A percentile compares a stretch with the other conserved stretches of the same genome.
Evolutionary conservation across 2,888 invertebrate genomes (phyloP).

Genomic region (Lasioglossum marginatum): DNA sequence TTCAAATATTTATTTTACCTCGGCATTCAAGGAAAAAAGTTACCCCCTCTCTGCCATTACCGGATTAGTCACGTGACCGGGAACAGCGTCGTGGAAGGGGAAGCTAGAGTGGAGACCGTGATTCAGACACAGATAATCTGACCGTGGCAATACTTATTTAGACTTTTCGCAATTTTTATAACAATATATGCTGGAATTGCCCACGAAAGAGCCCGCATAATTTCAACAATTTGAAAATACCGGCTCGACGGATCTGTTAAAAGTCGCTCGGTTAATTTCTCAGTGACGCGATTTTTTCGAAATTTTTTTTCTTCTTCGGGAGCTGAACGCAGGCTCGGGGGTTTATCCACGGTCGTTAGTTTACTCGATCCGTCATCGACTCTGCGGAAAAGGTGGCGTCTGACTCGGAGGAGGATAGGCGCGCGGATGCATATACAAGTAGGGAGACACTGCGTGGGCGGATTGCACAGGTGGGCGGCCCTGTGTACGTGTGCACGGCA

Average conservation of each 20-base stretch:
- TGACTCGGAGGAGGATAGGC: conserved; percentile 20
- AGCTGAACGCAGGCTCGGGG: background rate
- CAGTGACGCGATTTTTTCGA: background rate
- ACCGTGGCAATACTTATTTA: too few relatives aligned
- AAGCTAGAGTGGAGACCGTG: too few relatives aligned
- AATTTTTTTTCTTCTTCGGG: background rate
- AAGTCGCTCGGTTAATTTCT: background rate
- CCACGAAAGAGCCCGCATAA: too few relatives aligned
- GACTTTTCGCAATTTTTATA: too few relatives aligned
- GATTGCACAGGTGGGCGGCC: conserved; percentile 41
- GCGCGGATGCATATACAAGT: conserved; percentile 32
- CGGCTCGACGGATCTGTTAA: background rate
- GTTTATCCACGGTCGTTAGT: conserved; percentile 48
- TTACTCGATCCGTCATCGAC: conserved; percentile 74
- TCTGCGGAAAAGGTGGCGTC: conserved; percentile 28
- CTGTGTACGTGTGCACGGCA: conserved; percentile 32
- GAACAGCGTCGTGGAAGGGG: too few relatives aligned
- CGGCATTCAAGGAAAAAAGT: too few relatives aligned
- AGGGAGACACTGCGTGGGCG: conserved; percentile 38
- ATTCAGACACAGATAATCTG: too few relatives aligned
- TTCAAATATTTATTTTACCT: too few relatives aligned
- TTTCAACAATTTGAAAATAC: background rate
- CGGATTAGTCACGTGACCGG: too few relatives aligned
- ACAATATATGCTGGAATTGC: too few relatives aligned
- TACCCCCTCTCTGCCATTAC: too few relatives aligned